These are phyloP conservation scores for Nowickia ferox DNA, from an alignment of 2,888 invertebrate species.

Conservation along the genomic window DNA sequence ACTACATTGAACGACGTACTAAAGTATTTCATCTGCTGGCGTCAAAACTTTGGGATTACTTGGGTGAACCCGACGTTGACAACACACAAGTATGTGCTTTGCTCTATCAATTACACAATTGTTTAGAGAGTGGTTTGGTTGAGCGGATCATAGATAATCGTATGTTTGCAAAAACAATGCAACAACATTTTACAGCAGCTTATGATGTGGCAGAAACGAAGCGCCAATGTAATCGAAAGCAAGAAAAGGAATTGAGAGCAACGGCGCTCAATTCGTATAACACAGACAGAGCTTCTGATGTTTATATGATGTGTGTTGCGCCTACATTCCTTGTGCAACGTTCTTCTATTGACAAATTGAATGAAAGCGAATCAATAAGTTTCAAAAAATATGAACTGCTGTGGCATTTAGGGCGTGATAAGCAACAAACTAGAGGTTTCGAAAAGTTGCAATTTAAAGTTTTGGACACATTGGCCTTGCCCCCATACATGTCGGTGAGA, in stretches of 20 bases:
- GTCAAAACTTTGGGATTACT: slow-evolving; percentile 88
- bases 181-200: slow-evolving; percentile 76
- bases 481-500: slow-evolving; percentile 82
- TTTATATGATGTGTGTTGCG: slow-evolving; percentile 80
- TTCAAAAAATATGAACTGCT: slow-evolving; percentile 84
- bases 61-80: slow-evolving; percentile 83
- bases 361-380: slow-evolving; percentile 82
- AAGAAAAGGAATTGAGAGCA: neutral
- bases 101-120: slow-evolving; percentile 90
- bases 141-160: slow-evolving; percentile 88
- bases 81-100: slow-evolving; percentile 85
- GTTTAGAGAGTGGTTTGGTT: slow-evolving; percentile 86
- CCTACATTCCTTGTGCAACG: slow-evolving; percentile 75
- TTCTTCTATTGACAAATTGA: slow-evolving; percentile 76
- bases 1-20: slow-evolving; percentile 87
- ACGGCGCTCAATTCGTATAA: slow-evolving; percentile 78
- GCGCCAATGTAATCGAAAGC: slow-evolving; percentile 31
- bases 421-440: slow-evolving; percentile 83
- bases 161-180: slow-evolving; percentile 80
- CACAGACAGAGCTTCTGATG: slow-evolving; percentile 80
- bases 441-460: slow-evolving; percentile 89
- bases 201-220: slow-evolving; percentile 63
- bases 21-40: slow-evolving; percentile 87
- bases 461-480: slow-evolving; percentile 81
- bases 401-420: slow-evolving; percentile 91